Conservation (phyloP, 2,888 invertebrate species). For the Nephrocerus scutellatus region DNA sequence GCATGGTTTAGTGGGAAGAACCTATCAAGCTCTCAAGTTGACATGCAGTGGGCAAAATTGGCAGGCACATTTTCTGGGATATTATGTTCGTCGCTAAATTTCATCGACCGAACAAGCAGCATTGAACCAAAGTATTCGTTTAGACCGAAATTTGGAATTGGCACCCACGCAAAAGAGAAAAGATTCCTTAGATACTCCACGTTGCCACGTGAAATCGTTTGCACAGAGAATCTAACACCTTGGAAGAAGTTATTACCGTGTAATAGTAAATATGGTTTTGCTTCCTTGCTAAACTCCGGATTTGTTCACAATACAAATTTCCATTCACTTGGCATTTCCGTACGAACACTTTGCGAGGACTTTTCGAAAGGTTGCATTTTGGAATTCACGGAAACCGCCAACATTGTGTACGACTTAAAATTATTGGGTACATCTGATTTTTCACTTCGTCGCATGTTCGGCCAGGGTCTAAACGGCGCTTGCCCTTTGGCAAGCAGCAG, state of each 20-base stretch:
- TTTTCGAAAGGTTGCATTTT: conserved; percentile 57
- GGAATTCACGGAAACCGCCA: conserved; percentile 78
- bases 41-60: conserved; percentile 80
- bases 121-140: conserved; percentile 77
- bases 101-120: conserved; percentile 78
- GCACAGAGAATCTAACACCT: conserved; percentile 97
- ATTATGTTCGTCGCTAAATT: conserved; percentile 93
- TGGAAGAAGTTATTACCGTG: conserved; percentile 97
- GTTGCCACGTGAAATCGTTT: conserved; percentile 92
- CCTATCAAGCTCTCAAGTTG: conserved; percentile 49
- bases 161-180: conserved; percentile 54
- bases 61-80: conserved; percentile 89
- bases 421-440: conserved; percentile 65
- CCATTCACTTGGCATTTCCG: conserved; percentile 81
- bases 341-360: conserved; percentile 67
- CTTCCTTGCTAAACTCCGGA: conserved; percentile 81
- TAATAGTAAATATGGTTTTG: conserved; percentile 79
- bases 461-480: conserved; percentile 70
- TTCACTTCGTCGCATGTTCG: conserved; percentile 81
- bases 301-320: conserved; percentile 88
- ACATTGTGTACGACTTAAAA: conserved; percentile 71
- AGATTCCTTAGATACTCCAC: conserved; percentile 66
- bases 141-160: conserved; percentile 53
- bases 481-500: conserved; percentile 77
- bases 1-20: conserved; percentile 75